Conservation (phyloP, 2,797 vertebrate species). For the Manis javanica region DNA sequence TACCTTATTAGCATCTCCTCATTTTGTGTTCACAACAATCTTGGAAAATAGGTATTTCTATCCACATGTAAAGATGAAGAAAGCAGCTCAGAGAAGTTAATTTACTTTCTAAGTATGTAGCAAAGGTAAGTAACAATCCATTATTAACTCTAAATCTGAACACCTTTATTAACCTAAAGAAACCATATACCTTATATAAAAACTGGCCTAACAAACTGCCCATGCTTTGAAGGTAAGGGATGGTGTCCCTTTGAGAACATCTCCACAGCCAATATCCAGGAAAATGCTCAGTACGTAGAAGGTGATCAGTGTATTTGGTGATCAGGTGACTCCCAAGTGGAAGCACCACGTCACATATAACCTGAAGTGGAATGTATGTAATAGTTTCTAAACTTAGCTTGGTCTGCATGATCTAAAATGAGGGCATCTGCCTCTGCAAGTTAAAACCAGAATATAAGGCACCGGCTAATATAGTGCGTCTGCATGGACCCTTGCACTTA, state of each 20-base stretch:
- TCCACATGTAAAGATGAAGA: background rate
- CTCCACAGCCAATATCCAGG: too few relatives aligned
- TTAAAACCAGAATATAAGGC: background rate
- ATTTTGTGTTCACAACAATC: background rate
- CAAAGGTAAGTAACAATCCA: background rate
- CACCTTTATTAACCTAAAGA: background rate
- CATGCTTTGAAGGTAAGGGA: background rate
- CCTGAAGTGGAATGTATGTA: too few relatives aligned
- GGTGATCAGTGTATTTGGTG: background rate
- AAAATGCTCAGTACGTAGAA: background rate
- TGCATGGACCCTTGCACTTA: background rate
- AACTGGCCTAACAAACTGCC: background rate
- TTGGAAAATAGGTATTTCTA: slow-evolving; percentile 12
- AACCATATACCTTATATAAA: background rate
- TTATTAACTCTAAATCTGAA: slow-evolving; percentile 46
- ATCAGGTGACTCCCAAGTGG: background rate
- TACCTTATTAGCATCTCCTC: background rate
- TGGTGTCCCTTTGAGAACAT: background rate
- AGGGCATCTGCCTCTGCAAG: background rate
- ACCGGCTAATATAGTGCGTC: background rate
- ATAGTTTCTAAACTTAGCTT: background rate
- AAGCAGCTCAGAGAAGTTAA: slow-evolving; percentile 1
- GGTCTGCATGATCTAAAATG: slow-evolving; percentile 10
- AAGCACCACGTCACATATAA: background rate
- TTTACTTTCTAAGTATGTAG: background rate